A percentile compares a stretch with the other conserved stretches of the same genome.
Evolutionary conservation across 2,888 invertebrate species (phyloP).

Genomic region (Operophtera brumata): DNA sequence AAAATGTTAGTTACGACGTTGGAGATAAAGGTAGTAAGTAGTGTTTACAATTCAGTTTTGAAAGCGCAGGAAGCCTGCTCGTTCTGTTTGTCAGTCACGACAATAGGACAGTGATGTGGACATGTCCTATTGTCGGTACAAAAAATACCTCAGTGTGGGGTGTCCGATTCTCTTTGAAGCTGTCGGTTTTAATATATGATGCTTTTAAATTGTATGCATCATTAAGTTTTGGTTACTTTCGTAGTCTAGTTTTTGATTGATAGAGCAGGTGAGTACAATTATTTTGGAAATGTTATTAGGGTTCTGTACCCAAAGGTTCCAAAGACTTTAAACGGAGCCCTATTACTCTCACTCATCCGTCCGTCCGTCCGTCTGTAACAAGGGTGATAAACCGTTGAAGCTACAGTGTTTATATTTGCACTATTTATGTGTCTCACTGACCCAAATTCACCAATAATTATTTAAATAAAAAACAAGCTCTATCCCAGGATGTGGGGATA

Average conservation of each 20-base stretch:
- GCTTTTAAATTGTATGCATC: conserved; percentile 25
- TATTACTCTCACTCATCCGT: too few species aligned
- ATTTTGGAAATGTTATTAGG: neutral
- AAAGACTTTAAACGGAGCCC: too few species aligned
- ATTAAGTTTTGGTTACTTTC: conserved; percentile 26
- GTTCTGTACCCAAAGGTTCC: too few species aligned
- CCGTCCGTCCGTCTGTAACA: too few species aligned
- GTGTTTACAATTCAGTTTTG: conserved; percentile 58
- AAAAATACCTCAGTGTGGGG: conserved; percentile 46
- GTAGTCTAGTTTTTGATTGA: conserved; percentile 18
- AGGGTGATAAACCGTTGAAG: too few species aligned
- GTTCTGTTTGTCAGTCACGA: conserved; percentile 62
- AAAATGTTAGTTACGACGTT: conserved; percentile 20
- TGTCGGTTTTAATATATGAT: conserved; percentile 43
- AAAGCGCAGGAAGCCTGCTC: conserved; percentile 68
- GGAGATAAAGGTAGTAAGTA: neutral
- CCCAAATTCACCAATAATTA: too few species aligned
- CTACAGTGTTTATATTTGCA: too few species aligned
- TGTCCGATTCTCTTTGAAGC: conserved; percentile 42
- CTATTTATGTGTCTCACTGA: too few species aligned
- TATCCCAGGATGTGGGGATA: too few species aligned
- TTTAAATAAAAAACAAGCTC: too few species aligned
- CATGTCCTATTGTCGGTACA: conserved; percentile 43
- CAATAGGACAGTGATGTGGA: conserved; percentile 53
- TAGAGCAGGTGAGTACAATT: conserved; percentile 4